Percentiles rank a stretch among this genome's conserved stretches.
These are phyloP conservation scores for Monoplex corrugatus DNA, from an alignment of 2,888 invertebrate species.

Conservation along the genomic window DNA sequence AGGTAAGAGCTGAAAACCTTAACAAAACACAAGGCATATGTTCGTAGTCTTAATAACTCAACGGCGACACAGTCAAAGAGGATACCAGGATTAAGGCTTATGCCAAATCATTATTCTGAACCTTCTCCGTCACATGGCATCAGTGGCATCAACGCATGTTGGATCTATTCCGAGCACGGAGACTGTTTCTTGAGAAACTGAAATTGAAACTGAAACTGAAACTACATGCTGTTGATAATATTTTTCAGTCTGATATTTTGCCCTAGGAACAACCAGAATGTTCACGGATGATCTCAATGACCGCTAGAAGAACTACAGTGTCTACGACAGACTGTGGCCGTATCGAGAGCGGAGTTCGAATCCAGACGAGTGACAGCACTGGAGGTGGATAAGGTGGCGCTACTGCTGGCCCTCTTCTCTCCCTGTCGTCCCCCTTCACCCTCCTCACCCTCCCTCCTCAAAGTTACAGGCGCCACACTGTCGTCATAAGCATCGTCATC, in stretches of 20 bases:
- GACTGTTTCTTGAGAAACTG: not conserved
- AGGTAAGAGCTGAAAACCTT: no score
- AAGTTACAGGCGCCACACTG: not conserved
- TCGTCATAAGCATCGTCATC: not conserved
- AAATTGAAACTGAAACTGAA: not conserved
- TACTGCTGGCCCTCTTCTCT: not conserved
- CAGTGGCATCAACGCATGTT: not conserved
- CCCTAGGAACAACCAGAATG: not conserved
- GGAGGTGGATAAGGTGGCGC: not conserved
- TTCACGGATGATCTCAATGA: not conserved
- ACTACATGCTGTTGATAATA: not conserved
- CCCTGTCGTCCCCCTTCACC: not conserved
- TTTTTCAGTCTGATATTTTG: no score
- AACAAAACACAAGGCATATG: no score
- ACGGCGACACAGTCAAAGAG: no score
- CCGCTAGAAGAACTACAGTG: not conserved
- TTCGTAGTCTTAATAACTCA: no score
- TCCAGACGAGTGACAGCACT: not conserved
- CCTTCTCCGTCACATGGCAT: not conserved
- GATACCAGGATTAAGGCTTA: no score
- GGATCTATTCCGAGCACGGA: not conserved
- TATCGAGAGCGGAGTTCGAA: not conserved
- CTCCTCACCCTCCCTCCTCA: not conserved
- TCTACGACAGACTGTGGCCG: not conserved
- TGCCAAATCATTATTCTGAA: no score